phyloP scores from a whole-genome alignment of 2,888 invertebrate species.

The Tillus elongatus region DNA sequence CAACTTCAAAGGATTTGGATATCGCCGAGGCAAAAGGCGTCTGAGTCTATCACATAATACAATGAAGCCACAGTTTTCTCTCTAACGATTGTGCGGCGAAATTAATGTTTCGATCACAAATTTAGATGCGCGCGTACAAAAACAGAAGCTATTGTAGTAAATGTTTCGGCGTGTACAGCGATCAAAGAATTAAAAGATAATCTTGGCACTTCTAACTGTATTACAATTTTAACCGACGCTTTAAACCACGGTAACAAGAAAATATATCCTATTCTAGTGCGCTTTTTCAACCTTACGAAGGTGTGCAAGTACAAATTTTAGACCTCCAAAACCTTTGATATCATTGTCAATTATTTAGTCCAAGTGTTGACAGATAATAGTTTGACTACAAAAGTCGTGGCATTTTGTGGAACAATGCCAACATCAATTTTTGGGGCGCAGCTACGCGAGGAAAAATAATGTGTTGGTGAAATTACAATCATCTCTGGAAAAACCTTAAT shows the following conservation, averaged over 20 bases:
- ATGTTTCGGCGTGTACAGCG: constrained; percentile 24
- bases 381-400: no score
- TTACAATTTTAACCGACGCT: constrained; percentile 25
- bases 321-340: constrained; percentile 25
- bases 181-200: constrained; percentile 25
- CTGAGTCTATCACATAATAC: constrained; percentile 22
- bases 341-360: constrained; percentile 21
- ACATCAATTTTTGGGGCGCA: constrained; percentile 26
- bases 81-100: constrained; percentile 24
- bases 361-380: no score
- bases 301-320: no score
- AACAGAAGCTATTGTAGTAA: constrained; percentile 26
- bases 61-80: constrained; percentile 25
- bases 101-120: constrained; percentile 27
- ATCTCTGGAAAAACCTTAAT: constrained; percentile 19
- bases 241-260: constrained; percentile 30
- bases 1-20: constrained; percentile 24
- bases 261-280: constrained; percentile 27
- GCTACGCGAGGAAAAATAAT: constrained; percentile 24
- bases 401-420: no score
- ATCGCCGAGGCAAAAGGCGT: constrained; percentile 18
- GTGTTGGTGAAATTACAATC: constrained; percentile 24
- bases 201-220: constrained; percentile 22
- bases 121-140: constrained; percentile 29
- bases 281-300: constrained; percentile 22